Percentiles rank a stretch among this genome's conserved stretches.
These are phyloP conservation scores for Clitarchus hookeri DNA, from an alignment of 2,888 invertebrate species.

Conservation along the genomic window DNA sequence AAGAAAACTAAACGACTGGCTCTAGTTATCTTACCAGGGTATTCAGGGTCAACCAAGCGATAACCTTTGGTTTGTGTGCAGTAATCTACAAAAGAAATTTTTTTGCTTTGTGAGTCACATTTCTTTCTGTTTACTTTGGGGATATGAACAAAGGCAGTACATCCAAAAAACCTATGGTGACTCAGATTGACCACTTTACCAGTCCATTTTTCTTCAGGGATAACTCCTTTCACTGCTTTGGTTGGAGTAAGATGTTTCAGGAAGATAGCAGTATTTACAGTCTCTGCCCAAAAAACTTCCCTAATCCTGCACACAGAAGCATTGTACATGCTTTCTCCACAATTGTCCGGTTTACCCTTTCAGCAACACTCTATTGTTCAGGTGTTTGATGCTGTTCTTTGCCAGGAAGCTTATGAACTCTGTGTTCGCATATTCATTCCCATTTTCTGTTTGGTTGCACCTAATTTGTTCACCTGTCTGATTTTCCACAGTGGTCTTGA, in stretches of 20 bases:
- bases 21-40: neutral
- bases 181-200: neutral
- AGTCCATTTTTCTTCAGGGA: constrained; percentile 28
- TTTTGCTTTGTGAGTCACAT: neutral
- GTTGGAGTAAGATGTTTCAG: constrained; percentile 29
- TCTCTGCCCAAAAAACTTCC: constrained; percentile 34
- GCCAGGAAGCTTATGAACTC: constrained; percentile 25
- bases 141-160: too few relatives aligned
- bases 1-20: neutral
- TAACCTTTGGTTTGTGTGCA: constrained; percentile 27
- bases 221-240: constrained; percentile 27
- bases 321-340: constrained; percentile 24
- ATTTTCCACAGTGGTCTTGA: constrained; percentile 26
- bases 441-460: constrained; percentile 31
- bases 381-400: constrained; percentile 30
- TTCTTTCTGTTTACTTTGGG: too few relatives aligned
- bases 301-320: constrained; percentile 28
- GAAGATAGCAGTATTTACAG: constrained; percentile 30
- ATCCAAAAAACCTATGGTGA: too few relatives aligned
- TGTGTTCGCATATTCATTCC: constrained; percentile 31
- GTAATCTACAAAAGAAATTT: constrained; percentile 34
- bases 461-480: constrained; percentile 19
- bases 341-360: constrained; percentile 29
- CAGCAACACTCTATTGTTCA: constrained; percentile 25
- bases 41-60: neutral